A percentile compares a stretch with the other conserved stretches of the same genome.
phyloP scores from a whole-genome alignment of 2,888 invertebrate species.

The Drosophila leonis region DNA sequence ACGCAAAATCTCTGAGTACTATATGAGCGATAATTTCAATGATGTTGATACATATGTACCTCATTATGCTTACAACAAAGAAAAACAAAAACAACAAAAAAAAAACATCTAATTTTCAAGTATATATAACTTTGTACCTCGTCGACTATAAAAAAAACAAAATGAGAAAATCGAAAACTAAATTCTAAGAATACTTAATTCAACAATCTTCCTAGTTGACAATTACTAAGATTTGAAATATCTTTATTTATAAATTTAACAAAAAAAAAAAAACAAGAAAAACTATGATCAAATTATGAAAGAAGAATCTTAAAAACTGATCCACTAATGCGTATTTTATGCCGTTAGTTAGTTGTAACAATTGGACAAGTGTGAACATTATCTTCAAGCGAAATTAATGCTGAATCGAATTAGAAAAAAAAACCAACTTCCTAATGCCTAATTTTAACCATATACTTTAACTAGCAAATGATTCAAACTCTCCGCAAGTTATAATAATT shows the following conservation, averaged over 20 bases:
- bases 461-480: conserved; percentile 23
- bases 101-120: conserved; percentile 70
- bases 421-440: conserved; percentile 47
- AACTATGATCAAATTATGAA: conserved; percentile 25
- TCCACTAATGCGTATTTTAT: conserved; percentile 51
- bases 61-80: conserved; percentile 74
- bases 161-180: conserved; percentile 34
- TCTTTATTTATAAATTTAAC: conserved; percentile 56
- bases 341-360: conserved; percentile 51
- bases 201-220: conserved; percentile 70
- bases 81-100: conserved; percentile 10
- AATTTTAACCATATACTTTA: conserved; percentile 35
- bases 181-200: conserved; percentile 49
- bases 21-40: conserved; percentile 60
- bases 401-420: conserved; percentile 62
- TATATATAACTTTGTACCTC: conserved; percentile 76
- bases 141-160: conserved; percentile 62
- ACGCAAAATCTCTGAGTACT: conserved; percentile 46
- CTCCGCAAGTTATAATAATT: conserved; percentile 48
- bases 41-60: conserved; percentile 79
- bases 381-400: conserved; percentile 60
- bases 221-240: conserved; percentile 60
- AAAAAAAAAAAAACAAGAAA: conserved; percentile 4
- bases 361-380: conserved; percentile 75
- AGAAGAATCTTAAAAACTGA: conserved; percentile 26